Evolutionary conservation across 2,113 vertebrate species (phyloP).

Genomic region (Phainopepla nitens): DNA sequence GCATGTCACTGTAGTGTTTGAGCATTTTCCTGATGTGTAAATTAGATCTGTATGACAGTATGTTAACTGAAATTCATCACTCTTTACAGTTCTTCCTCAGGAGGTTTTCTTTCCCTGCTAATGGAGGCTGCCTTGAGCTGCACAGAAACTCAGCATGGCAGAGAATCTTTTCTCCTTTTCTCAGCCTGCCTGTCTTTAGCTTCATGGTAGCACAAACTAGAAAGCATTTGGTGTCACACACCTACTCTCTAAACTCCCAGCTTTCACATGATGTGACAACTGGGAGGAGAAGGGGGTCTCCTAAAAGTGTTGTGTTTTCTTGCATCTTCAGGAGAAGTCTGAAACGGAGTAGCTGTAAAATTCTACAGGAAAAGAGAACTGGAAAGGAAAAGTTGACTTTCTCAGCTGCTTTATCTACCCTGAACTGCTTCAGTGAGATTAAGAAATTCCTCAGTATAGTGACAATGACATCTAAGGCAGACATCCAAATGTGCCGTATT

Average conservation of each 20-base stretch:
- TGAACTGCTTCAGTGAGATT: not conserved
- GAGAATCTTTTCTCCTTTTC: not conserved
- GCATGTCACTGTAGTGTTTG: not conserved
- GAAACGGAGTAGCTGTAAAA: not conserved
- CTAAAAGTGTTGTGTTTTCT: not conserved
- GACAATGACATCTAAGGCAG: not conserved
- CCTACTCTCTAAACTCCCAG: not conserved
- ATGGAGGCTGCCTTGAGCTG: not conserved
- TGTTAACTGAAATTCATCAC: slow-evolving; percentile 23
- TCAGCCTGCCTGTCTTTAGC: not conserved
- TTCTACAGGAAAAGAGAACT: not conserved
- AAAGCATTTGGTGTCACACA: not conserved
- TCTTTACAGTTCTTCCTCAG: not conserved
- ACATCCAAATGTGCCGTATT: not conserved
- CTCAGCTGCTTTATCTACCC: not conserved
- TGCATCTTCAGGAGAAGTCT: not conserved
- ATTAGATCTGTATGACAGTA: slow-evolving; percentile 32
- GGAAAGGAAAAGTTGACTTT: not conserved
- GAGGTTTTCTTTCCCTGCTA: slow-evolving; percentile 8
- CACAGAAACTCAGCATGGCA: not conserved
- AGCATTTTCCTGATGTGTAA: slow-evolving; percentile 35
- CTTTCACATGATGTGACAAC: not conserved
- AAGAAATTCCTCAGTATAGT: not conserved
- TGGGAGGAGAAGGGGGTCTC: not conserved
- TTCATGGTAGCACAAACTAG: not conserved